Evolutionary conservation across 1,140 invertebrate species (phyloP), one percentile per base, ranked within the genome.

Genomic region (Pseudomyrmex cubaensis): DNA sequence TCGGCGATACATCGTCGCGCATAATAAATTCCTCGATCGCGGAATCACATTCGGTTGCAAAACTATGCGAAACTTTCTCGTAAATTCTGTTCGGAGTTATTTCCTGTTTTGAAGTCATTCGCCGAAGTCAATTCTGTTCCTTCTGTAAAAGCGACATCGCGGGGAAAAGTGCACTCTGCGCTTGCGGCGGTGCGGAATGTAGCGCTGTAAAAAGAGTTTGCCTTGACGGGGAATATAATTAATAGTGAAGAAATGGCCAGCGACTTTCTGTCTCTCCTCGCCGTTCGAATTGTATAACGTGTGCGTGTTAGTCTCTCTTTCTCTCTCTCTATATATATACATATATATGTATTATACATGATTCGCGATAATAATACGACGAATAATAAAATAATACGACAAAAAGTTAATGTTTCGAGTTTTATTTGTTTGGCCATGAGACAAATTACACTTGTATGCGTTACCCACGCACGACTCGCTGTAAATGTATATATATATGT

Each of bases 181-280:
- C 56, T 76, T 57, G 50, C 15, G n/a, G 80, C 64, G n/a, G 78
- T 59, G 64, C 85, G 90, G 90, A 91, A 91, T 91, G 90, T 63
- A 77, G 35, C 85, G 48, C 69, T 35, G 83, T 85, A 90, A 87
- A 35, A 35, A 88, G 90, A 57, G 89, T 87, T 91, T 85, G 90
- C 89, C 89, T 90, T 89, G 90, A 70, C 83, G 74, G 64, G 84
- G 87, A 87, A 85, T 85, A 91, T 90, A 91, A 91, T 91, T 91
- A 91, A 88, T 85, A 85, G 73, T 25, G 70, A 90, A 91, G 90
- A 91, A 91, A 87, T 88, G 64, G 73, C 66, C 85, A 87, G 85
- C 85, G 86, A 91, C 90, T 91, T 91, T 91, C 90, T 87, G 90
- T 89, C 76, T 83, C 46, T 7, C 25, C 83, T 77, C 80, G 73